Percentiles rank a stretch among this genome's conserved stretches.
Conservation (phyloP, 2,113 vertebrate species). For the Crotalus helleri region DNA sequence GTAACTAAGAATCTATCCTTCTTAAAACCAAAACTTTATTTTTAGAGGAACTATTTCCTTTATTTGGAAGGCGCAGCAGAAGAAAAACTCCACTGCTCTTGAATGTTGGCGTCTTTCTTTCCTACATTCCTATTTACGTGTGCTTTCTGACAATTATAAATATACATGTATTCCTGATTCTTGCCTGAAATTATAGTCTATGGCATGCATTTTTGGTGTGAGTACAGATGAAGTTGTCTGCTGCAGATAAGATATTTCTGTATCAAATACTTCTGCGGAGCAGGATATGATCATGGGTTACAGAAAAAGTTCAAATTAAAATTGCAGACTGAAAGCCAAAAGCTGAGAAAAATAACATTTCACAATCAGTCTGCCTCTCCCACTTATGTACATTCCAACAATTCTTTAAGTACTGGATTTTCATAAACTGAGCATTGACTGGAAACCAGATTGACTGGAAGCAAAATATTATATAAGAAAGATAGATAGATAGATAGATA, state of each 20-base stretch:
- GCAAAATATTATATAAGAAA: slow-evolving; percentile 21
- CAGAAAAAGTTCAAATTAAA: slow-evolving; percentile 68
- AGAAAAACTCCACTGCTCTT: slow-evolving; percentile 9
- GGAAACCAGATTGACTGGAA: slow-evolving; percentile 46
- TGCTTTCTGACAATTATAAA: slow-evolving; percentile 30
- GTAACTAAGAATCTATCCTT: slow-evolving; percentile 49
- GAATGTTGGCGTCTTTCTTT: slow-evolving; percentile 36
- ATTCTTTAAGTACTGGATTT: slow-evolving; percentile 40
- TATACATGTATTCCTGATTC: slow-evolving; percentile 17
- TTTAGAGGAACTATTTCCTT: slow-evolving; percentile 43
- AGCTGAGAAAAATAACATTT: slow-evolving; percentile 55
- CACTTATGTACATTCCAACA: slow-evolving; percentile 4
- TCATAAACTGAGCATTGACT: slow-evolving; percentile 43
- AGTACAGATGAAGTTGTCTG: slow-evolving; percentile 53
- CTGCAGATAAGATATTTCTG: slow-evolving; percentile 53
- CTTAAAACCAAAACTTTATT: slow-evolving; percentile 58
- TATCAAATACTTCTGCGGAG: slow-evolving; percentile 64
- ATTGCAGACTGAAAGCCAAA: slow-evolving; percentile 60
- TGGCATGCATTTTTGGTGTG: slow-evolving; percentile 59
- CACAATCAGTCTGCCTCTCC: slow-evolving; percentile 31
- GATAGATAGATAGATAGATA: background rate
- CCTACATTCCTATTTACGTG: background rate
- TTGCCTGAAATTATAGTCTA: slow-evolving; percentile 52
- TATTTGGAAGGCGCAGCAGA: slow-evolving; percentile 32
- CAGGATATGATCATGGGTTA: slow-evolving; percentile 62